phyloP scores from a whole-genome alignment of 1,140 invertebrate genomes.

The Aethina tumida region DNA sequence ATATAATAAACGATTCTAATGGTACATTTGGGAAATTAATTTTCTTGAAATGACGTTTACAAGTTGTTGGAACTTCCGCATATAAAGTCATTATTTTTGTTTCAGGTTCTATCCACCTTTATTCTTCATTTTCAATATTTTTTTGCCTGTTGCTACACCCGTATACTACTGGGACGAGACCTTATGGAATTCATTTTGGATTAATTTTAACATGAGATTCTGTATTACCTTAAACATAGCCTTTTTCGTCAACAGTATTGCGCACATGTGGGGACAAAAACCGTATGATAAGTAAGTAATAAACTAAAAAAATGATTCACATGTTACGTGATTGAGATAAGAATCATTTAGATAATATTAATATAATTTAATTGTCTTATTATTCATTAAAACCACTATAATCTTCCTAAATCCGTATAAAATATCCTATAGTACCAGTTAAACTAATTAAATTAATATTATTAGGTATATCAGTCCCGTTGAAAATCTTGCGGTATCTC shows the following conservation, averaged over 20 bases:
- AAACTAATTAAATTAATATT: conserved; percentile 16
- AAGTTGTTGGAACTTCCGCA: not conserved
- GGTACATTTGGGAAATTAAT: too few species aligned
- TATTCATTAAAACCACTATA: too few species aligned
- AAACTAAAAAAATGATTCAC: conserved; percentile 1
- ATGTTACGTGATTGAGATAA: too few species aligned
- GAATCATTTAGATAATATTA: too few species aligned
- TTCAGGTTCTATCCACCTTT: conserved; percentile 60
- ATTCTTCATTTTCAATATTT: conserved; percentile 65
- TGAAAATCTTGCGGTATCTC: conserved; percentile 59
- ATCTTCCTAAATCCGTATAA: too few species aligned
- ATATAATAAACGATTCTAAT: too few species aligned
- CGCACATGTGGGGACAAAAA: conserved; percentile 80
- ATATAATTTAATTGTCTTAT: too few species aligned
- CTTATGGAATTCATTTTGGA: conserved; percentile 68
- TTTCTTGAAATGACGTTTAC: too few species aligned
- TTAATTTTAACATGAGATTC: conserved; percentile 76
- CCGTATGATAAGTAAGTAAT: conserved; percentile 76
- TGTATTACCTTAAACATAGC: conserved; percentile 78
- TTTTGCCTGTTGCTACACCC: conserved; percentile 69
- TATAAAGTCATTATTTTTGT: conserved; percentile 23
- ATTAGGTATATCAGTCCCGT: conserved; percentile 60
- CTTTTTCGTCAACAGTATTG: conserved; percentile 87
- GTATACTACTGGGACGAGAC: conserved; percentile 76
- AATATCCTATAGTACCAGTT: too few species aligned